Conservation (phyloP, 2,797 vertebrate genomes). For the Lutra lutra region DNA sequence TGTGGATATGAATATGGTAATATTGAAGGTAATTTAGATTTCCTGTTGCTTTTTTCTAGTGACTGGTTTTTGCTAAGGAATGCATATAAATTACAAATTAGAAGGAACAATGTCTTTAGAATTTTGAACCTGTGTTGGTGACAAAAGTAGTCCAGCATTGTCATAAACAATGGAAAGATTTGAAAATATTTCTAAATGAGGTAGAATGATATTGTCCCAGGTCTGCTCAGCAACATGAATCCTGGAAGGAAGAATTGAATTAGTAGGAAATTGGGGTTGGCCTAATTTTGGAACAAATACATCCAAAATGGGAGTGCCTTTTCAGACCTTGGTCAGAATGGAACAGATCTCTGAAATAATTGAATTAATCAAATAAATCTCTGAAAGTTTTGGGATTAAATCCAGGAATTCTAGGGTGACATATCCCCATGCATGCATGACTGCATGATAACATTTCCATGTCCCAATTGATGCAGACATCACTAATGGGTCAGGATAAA, state of each 20-base stretch:
- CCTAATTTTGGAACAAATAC: constrained; percentile 15
- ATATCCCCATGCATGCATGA: background rate
- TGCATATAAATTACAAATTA: constrained; percentile 39
- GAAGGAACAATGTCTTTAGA: constrained; percentile 22
- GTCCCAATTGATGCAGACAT: background rate
- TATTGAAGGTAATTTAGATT: constrained; percentile 53
- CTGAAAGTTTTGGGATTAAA: background rate
- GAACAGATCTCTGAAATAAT: background rate
- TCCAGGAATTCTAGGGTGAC: background rate
- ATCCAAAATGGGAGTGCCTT: background rate
- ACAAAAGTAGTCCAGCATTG: background rate
- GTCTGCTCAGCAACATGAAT: background rate
- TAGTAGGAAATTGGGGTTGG: background rate
- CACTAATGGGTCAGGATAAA: background rate
- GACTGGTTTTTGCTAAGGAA: constrained; percentile 49
- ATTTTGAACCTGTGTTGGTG: background rate
- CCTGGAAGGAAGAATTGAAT: background rate
- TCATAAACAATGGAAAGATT: background rate
- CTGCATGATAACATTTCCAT: background rate
- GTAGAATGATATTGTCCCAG: background rate
- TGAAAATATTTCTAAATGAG: background rate
- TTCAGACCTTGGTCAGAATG: background rate
- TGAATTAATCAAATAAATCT: background rate
- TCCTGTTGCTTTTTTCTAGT: constrained; percentile 41
- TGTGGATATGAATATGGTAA: constrained; percentile 30